Evolutionary conservation across 2,113 vertebrate genomes (phyloP).

Genomic region (Megatriorchis doriae): DNA sequence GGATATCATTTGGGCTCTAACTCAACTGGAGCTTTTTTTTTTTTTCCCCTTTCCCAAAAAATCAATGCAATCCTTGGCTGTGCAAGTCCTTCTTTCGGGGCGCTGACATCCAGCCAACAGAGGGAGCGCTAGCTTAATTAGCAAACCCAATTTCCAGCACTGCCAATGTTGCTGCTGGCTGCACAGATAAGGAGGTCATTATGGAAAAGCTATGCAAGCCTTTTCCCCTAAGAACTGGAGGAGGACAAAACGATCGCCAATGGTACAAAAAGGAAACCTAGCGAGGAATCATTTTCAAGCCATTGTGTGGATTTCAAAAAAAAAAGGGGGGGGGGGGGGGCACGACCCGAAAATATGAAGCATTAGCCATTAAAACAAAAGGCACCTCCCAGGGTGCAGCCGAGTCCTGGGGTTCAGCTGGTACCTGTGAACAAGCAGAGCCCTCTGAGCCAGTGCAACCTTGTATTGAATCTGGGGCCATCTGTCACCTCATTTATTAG

Average conservation of each 20-base stretch:
- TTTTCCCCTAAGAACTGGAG: slow-evolving; percentile 5
- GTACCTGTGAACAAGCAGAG: not conserved
- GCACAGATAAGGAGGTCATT: slow-evolving; percentile 26
- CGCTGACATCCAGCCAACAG: slow-evolving; percentile 50
- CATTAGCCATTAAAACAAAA: slow-evolving; percentile 25
- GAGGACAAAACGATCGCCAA: not conserved
- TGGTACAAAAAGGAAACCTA: not conserved
- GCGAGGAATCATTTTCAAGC: not conserved
- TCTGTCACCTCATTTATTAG: slow-evolving; percentile 51
- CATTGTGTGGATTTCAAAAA: not conserved
- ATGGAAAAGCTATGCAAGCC: not conserved
- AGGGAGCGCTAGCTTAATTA: slow-evolving; percentile 58
- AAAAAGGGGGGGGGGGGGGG: rapidly evolving
- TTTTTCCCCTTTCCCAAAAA: too few species aligned
- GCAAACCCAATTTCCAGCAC: not conserved
- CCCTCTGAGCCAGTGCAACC: slow-evolving; percentile 31
- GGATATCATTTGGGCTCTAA: not conserved
- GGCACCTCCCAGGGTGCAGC: slow-evolving; percentile 8
- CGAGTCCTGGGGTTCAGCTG: slow-evolving; percentile 54
- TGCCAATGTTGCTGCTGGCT: not conserved
- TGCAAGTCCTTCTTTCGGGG: not conserved
- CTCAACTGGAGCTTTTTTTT: not conserved
- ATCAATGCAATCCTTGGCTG: not conserved
- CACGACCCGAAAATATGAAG: not conserved
- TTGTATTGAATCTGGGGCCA: slow-evolving; percentile 41